These are phyloP conservation scores for Plusia festucae DNA, from an alignment of 2,888 invertebrate species.

Conservation along the genomic window DNA sequence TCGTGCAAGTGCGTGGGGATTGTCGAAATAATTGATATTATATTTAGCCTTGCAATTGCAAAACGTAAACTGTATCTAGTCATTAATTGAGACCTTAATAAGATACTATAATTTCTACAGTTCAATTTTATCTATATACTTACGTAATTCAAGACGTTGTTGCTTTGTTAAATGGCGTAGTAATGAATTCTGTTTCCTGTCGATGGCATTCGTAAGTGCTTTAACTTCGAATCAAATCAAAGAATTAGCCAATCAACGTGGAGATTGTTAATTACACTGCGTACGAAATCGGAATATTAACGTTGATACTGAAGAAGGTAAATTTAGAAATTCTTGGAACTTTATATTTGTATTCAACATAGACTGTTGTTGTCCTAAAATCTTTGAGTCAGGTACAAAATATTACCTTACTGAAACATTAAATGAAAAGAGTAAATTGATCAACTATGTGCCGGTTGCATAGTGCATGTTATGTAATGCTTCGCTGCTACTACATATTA, in stretches of 20 bases:
- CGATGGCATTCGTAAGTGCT: conserved; percentile 2
- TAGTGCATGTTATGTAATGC: conserved; percentile 41
- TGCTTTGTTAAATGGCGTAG: background rate
- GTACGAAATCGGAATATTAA: background rate
- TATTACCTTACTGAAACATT: background rate
- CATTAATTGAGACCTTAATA: background rate
- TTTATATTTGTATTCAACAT: background rate
- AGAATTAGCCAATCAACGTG: background rate
- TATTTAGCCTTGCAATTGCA: background rate
- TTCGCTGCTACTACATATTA: conserved; percentile 13
- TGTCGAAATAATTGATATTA: background rate
- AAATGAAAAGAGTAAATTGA: conserved; percentile 25
- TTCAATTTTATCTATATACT: background rate
- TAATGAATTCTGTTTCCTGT: conserved; percentile 1
- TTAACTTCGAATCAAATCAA: conserved; percentile 2
- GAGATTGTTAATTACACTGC: conserved; percentile 1
- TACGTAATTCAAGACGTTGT: background rate
- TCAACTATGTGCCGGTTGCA: conserved; percentile 39
- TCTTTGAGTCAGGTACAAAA: background rate
- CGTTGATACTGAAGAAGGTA: background rate
- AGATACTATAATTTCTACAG: background rate
- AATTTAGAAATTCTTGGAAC: conserved; percentile 1
- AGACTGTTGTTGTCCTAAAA: background rate
- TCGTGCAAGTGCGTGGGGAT: background rate
- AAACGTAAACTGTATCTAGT: background rate